Conservation (phyloP, 2,797 vertebrate genomes). For the Coendou prehensilis region DNA sequence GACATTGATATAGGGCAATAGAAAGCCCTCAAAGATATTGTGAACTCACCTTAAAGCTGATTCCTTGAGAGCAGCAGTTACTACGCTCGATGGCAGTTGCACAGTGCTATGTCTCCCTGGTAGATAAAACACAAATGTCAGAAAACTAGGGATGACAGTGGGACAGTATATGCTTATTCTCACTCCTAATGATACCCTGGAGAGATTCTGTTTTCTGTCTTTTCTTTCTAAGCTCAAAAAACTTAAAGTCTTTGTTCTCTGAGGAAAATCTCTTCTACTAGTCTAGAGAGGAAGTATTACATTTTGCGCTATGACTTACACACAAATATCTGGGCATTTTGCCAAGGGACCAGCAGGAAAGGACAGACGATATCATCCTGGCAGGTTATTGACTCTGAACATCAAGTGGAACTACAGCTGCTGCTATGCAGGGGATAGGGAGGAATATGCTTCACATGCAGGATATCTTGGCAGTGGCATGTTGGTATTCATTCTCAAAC, state of each 20-base stretch:
- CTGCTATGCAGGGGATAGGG: neutral
- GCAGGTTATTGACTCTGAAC: neutral
- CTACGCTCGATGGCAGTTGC: neutral
- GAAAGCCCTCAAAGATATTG: neutral
- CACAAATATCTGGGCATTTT: conserved; percentile 3
- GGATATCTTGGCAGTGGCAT: neutral
- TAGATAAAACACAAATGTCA: neutral
- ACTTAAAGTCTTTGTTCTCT: conserved; percentile 46
- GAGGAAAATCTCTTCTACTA: neutral
- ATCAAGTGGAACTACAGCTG: conserved; percentile 3
- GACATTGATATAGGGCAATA: neutral
- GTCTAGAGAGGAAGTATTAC: conserved; percentile 42
- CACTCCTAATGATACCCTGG: neutral
- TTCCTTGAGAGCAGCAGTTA: neutral
- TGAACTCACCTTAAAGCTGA: neutral
- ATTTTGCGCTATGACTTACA: neutral
- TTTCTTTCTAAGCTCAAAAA: conserved; percentile 23
- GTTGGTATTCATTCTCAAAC: neutral
- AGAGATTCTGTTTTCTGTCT: neutral
- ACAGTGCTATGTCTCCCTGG: neutral
- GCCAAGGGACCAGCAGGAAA: neutral
- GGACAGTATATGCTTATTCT: neutral
- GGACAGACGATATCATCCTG: conserved; percentile 37
- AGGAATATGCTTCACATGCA: neutral
- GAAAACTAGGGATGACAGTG: neutral